Conservation (phyloP, 1,140 invertebrate species). For the Linepithema humile region DNA sequence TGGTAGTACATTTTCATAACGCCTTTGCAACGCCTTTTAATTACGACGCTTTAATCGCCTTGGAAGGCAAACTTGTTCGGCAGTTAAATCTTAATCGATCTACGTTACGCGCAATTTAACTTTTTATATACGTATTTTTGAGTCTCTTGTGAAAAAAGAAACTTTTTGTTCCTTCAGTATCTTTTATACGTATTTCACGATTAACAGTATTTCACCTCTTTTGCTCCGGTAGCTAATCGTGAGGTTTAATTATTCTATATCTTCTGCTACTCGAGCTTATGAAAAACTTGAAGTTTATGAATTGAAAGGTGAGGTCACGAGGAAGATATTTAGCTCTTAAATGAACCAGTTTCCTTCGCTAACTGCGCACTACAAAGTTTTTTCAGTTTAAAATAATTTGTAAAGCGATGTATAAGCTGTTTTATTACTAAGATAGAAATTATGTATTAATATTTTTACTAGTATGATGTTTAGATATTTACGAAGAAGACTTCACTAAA, state of each 20-base stretch:
- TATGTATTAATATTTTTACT: background rate
- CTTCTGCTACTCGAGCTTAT: background rate
- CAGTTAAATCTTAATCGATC: slow-evolving; percentile 2
- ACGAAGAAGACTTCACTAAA: background rate
- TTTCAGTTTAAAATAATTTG: slow-evolving; percentile 20
- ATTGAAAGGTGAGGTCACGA: background rate
- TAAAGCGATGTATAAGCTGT: background rate
- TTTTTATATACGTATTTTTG: background rate
- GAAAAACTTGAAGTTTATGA: background rate
- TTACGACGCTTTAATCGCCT: background rate
- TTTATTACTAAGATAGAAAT: background rate
- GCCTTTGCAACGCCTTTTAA: background rate
- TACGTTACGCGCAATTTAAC: slow-evolving; percentile 1
- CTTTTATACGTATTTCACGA: background rate
- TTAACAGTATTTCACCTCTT: background rate
- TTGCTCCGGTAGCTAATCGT: background rate
- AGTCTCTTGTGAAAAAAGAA: background rate
- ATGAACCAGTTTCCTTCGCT: background rate
- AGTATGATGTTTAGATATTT: background rate
- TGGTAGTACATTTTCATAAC: background rate
- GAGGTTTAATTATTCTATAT: background rate
- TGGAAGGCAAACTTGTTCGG: background rate
- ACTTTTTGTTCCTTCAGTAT: background rate
- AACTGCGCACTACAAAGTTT: no score
- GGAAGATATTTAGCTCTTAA: background rate